A percentile compares a stretch with the other conserved stretches of the same genome.
These are phyloP conservation scores for Cladopsammia gracilis DNA, from an alignment of 64 coral and sea anemone species.

Conservation along the genomic window DNA sequence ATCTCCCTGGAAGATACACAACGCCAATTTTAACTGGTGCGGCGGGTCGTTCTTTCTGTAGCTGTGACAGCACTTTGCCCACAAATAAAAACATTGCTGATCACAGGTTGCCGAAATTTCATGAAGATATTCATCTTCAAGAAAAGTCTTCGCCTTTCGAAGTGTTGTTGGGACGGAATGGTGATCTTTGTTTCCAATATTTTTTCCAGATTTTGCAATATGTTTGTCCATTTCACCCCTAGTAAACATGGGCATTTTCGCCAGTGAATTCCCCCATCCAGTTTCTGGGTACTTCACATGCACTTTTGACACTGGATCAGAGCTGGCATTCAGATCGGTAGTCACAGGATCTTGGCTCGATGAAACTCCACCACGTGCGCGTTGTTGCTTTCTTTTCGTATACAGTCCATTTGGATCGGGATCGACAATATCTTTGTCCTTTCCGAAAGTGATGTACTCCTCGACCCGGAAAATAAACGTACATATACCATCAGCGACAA, in stretches of 20 bases:
- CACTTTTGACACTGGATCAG: background rate
- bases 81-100: no score
- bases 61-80: no score
- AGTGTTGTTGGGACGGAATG: no score
- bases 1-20: no score
- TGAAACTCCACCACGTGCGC: no score
- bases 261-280: constrained; percentile 58
- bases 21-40: no score
- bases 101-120: background rate
- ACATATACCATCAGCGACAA: no score
- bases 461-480: constrained; percentile 59
- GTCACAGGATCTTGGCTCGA: no score
- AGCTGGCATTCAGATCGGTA: background rate
- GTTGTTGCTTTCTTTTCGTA: constrained; percentile 23
- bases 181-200: constrained; percentile 16
- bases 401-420: constrained; percentile 54
- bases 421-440: constrained; percentile 62
- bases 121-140: background rate
- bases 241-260: constrained; percentile 46
- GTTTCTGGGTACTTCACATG: background rate
- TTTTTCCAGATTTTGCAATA: constrained; percentile 37
- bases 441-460: constrained; percentile 29
- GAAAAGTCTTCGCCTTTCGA: constrained; percentile 27
- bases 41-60: no score
- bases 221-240: constrained; percentile 43